Conservation (phyloP, 2,888 invertebrate species). For the Dynastes tityus region DNA sequence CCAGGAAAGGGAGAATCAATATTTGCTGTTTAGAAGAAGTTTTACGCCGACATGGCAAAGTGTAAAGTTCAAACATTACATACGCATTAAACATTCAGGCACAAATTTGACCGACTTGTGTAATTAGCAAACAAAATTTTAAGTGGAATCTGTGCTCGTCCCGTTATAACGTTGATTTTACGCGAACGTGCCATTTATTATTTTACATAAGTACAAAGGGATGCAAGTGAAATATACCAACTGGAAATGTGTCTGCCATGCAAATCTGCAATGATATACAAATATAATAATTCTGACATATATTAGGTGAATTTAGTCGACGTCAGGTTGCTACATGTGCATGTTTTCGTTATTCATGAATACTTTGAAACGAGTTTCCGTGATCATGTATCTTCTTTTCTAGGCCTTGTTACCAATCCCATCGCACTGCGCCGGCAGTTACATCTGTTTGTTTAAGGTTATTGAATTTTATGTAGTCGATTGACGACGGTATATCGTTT, state of each 20-base stretch:
- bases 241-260: constrained; percentile 55
- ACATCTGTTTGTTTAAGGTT: constrained; percentile 19
- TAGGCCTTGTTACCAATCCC: not conserved
- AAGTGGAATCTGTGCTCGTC: constrained; percentile 6
- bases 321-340: constrained; percentile 55
- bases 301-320: constrained; percentile 58
- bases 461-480: constrained; percentile 20
- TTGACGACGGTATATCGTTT: constrained; percentile 9
- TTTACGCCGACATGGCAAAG: constrained; percentile 44
- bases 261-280: constrained; percentile 55
- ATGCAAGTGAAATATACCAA: constrained; percentile 49
- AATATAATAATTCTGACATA: constrained; percentile 57
- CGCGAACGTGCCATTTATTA: constrained; percentile 49
- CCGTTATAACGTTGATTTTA: constrained; percentile 38
- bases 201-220: constrained; percentile 41
- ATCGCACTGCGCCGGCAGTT: not conserved
- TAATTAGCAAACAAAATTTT: constrained; percentile 45
- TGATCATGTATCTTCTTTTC: constrained; percentile 31
- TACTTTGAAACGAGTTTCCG: constrained; percentile 48
- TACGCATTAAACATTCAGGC: constrained; percentile 40
- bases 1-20: constrained; percentile 21
- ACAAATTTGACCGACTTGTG: constrained; percentile 40
- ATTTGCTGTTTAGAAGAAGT: constrained; percentile 37
- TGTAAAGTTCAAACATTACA: constrained; percentile 37
- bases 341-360: constrained; percentile 53